Conservation (phyloP, 2,888 invertebrate genomes). For the Eurytoma californica region DNA sequence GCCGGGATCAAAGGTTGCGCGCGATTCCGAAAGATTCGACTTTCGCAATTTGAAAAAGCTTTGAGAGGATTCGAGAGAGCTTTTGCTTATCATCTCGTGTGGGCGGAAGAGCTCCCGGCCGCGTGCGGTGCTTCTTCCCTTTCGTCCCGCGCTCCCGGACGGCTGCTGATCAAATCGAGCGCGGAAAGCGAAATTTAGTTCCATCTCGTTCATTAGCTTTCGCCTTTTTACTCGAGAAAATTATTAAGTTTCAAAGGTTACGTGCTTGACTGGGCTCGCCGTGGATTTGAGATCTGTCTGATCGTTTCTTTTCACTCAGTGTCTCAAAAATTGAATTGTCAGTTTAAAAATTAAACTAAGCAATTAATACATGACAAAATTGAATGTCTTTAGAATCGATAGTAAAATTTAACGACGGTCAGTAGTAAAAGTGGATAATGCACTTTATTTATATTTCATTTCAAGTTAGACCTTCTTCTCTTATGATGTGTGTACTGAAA, state of each 20-base stretch:
- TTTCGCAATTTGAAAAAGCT: slow-evolving; percentile 63
- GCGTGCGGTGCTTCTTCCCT: not conserved
- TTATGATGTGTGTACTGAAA: too few relatives aligned
- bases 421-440: not conserved
- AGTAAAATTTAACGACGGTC: not conserved
- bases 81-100: slow-evolving; percentile 56
- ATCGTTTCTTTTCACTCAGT: not conserved
- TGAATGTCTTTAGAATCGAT: too few relatives aligned
- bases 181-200: slow-evolving; percentile 22
- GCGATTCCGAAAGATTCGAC: slow-evolving; percentile 58
- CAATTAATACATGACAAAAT: too few relatives aligned
- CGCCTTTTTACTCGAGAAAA: not conserved
- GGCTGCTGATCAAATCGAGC: slow-evolving; percentile 47
- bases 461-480: too few relatives aligned
- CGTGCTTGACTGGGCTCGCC: not conserved
- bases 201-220: slow-evolving; percentile 46
- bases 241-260: slow-evolving; percentile 25
- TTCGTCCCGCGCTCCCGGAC: not conserved
- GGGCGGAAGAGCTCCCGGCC: slow-evolving; percentile 19
- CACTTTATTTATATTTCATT: too few relatives aligned
- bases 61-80: slow-evolving; percentile 57
- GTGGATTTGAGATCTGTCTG: not conserved
- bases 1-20: slow-evolving; percentile 59
- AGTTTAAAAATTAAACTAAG: too few relatives aligned
- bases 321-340: too few relatives aligned